Evolutionary conservation across 2,888 invertebrate genomes (phyloP).

Genomic region (Polymixis flavicincta): DNA sequence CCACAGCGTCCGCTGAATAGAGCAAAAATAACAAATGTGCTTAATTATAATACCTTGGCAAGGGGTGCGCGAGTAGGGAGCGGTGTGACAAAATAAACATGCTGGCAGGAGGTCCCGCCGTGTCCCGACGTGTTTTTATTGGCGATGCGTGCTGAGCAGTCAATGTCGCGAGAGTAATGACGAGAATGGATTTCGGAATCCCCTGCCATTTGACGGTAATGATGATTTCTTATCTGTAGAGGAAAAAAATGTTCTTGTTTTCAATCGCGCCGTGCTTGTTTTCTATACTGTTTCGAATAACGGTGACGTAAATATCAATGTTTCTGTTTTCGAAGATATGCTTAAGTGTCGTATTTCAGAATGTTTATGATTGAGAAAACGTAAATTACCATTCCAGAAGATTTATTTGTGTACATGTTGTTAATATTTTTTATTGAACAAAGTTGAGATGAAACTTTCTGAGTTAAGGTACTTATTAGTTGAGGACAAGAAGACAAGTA

Average conservation of each 20-base stretch:
- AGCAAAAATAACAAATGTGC: conserved; percentile 86
- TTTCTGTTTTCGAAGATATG: conserved; percentile 62
- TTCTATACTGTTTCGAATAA: conserved; percentile 58
- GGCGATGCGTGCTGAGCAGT: conserved; percentile 81
- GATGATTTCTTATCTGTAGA: conserved; percentile 75
- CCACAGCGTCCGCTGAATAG: conserved; percentile 66
- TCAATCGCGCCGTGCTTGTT: conserved; percentile 60
- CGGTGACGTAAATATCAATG: conserved; percentile 67
- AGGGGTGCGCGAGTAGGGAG: conserved; percentile 74
- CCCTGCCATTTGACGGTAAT: conserved; percentile 73
- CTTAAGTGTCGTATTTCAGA: conserved; percentile 50
- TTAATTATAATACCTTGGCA: conserved; percentile 88
- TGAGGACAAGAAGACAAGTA: conserved; percentile 21
- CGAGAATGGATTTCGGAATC: conserved; percentile 77
- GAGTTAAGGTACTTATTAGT: conserved; percentile 45
- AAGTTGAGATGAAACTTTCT: conserved; percentile 39
- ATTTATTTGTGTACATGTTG: conserved; percentile 46
- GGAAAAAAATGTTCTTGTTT: conserved; percentile 69
- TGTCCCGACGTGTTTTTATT: conserved; percentile 85
- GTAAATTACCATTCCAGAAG: conserved; percentile 33
- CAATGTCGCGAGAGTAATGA: conserved; percentile 87
- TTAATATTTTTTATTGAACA: conserved; percentile 27
- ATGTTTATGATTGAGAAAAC: conserved; percentile 61
- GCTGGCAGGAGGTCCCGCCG: conserved; percentile 82
- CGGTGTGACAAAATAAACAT: conserved; percentile 84